Percentiles rank a stretch among this genome's conserved stretches.
Evolutionary conservation across 1,140 invertebrate genomes (phyloP).

Genomic region (Teleogryllus occipitalis): DNA sequence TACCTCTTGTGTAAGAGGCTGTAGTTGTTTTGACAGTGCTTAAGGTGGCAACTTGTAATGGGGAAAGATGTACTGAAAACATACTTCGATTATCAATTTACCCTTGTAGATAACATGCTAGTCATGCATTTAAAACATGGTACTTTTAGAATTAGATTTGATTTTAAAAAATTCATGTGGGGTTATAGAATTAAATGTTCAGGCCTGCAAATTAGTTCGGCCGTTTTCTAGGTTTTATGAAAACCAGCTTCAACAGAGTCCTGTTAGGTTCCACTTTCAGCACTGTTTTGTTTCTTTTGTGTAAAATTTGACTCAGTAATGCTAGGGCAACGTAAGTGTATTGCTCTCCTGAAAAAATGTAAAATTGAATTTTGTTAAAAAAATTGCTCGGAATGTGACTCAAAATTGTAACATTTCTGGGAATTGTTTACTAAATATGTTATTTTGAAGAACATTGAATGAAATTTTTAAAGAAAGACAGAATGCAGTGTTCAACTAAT

Average conservation of each 20-base stretch:
- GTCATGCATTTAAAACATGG: not conserved
- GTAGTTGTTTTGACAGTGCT: slow-evolving; percentile 4
- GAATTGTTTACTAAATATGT: too few species aligned
- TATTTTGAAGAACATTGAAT: not conserved
- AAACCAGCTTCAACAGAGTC: not conserved
- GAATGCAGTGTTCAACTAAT: not conserved
- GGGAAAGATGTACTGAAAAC: not conserved
- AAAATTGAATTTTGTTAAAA: not conserved
- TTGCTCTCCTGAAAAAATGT: not conserved
- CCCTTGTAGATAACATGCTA: not conserved
- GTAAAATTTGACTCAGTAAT: not conserved
- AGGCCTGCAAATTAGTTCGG: too few species aligned
- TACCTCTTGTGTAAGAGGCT: not conserved
- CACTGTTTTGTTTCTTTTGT: not conserved
- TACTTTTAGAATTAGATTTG: not conserved
- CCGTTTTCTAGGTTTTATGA: too few species aligned
- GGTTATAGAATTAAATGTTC: not conserved
- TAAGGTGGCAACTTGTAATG: not conserved
- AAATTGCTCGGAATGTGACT: not conserved
- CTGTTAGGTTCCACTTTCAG: not conserved
- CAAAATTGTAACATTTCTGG: not conserved
- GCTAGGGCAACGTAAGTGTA: not conserved
- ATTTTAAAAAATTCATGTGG: not conserved
- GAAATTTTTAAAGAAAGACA: not conserved
- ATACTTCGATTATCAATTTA: not conserved